Conservation (phyloP, 2,113 vertebrate genomes). For the Vombatus ursinus region DNA sequence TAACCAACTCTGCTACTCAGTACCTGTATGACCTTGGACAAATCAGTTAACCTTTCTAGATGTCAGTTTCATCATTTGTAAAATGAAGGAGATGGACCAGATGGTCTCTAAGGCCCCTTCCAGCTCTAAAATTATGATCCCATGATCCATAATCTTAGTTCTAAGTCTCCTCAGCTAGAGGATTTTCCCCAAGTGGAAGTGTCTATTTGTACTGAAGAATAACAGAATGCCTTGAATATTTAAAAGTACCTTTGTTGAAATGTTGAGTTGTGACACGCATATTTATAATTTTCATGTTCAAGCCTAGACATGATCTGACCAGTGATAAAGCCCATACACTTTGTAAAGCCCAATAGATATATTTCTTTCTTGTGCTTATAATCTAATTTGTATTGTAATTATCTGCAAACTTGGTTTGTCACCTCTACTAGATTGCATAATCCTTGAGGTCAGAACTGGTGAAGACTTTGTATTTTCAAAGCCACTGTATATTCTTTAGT, state of each 20-base stretch:
- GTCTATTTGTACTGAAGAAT: constrained; percentile 10
- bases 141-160: background rate
- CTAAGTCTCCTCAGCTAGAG: background rate
- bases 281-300: constrained; percentile 21
- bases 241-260: background rate
- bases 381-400: background rate
- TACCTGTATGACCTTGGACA: background rate
- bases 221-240: constrained; percentile 1
- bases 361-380: background rate
- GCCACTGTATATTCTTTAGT: background rate
- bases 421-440: background rate
- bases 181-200: constrained; percentile 3
- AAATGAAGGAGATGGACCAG: background rate
- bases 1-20: background rate
- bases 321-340: background rate
- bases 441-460: too few relatives aligned
- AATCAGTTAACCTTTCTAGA: background rate
- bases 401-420: background rate
- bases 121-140: background rate
- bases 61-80: background rate
- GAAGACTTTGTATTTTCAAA: too few relatives aligned
- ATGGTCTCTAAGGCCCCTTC: background rate
- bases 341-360: background rate
- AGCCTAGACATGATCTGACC: background rate
- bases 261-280: background rate